Base-by-base conservation (phyloP, 2,888 invertebrate genomes). In the Eucera pruinosa region DNA sequence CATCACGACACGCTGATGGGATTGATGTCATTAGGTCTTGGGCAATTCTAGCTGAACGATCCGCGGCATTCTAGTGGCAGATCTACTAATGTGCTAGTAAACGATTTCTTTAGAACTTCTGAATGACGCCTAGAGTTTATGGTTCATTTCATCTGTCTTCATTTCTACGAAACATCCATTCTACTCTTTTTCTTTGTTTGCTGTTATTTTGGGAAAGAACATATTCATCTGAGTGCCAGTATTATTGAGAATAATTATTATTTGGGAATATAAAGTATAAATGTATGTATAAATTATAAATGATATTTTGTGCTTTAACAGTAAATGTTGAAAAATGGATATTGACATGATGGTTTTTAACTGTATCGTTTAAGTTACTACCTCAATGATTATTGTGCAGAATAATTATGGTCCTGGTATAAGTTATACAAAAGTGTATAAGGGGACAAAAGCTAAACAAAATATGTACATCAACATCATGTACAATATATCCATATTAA, bases 1-100 rank as follows among this genome's bases (percentile, higher is more conserved):
- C 80, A 78, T 55, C 62, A n/a, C 45, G 43, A 78, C 68, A 69
- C 57, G 62, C 36, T 39, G 54, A 74, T 48, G 25, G 30, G 57
- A 60, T 60, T 36, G 36, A 50, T 58, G 36, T 45, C 23, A 30
- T 41, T 20, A 33, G 54, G 23, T 33, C 54, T 55, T 43, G 36
- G 39, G 27, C 6, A n/a, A 52, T 58, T 15, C 0, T 2, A 15
- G n/a, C 25, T 15, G 25, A 15, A 62, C 15, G 41, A 43, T 33
- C 33, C 39, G 20, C 18, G 23, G 2, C 36, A 13, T n/a, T 30
- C 15, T 4, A 18, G 11, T 11, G 52, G 15, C 11, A 30, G 45
- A n/a, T n/a, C n/a, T n/a, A n/a, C n/a, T n/a, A n/a, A n/a, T n/a
- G n/a, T n/a, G n/a, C n/a, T n/a, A n/a, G n/a, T n/a, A n/a, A n/a